Conservation (phyloP, 2,888 invertebrate genomes). For the Conomelus anceps region DNA sequence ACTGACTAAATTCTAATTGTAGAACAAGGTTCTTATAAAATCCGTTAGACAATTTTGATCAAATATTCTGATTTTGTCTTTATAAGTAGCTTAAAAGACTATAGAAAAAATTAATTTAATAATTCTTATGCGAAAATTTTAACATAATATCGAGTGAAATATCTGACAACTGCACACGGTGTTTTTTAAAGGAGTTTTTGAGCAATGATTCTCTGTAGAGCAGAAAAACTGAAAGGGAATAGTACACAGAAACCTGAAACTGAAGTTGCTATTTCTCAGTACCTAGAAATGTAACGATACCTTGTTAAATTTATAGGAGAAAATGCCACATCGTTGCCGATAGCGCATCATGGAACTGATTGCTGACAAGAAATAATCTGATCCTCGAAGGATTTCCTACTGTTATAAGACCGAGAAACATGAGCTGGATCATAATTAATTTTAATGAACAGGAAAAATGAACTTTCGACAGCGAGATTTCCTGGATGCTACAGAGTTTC, state of each 20-base stretch:
- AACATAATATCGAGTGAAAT: no score
- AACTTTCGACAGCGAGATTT: neutral
- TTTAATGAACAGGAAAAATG: neutral
- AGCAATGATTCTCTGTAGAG: no score
- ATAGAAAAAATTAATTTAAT: no score
- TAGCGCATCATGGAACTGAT: no score
- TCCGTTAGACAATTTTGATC: no score
- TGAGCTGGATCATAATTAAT: neutral
- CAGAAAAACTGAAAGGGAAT: neutral
- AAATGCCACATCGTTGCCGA: neutral
- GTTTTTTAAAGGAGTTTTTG: no score
- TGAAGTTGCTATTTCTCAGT: neutral
- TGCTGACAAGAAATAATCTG: neutral
- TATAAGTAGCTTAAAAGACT: no score
- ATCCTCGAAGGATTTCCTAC: neutral
- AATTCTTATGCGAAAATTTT: no score
- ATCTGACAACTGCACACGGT: no score
- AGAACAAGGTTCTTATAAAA: no score
- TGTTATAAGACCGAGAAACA: neutral
- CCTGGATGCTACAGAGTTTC: neutral
- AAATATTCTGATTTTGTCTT: no score
- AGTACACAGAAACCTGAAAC: neutral
- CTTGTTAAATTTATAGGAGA: neutral
- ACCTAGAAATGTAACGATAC: neutral
- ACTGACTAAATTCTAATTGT: neutral